Evolutionary conservation across 2,797 vertebrate species (phyloP).

Genomic region (Podargus strigoides): DNA sequence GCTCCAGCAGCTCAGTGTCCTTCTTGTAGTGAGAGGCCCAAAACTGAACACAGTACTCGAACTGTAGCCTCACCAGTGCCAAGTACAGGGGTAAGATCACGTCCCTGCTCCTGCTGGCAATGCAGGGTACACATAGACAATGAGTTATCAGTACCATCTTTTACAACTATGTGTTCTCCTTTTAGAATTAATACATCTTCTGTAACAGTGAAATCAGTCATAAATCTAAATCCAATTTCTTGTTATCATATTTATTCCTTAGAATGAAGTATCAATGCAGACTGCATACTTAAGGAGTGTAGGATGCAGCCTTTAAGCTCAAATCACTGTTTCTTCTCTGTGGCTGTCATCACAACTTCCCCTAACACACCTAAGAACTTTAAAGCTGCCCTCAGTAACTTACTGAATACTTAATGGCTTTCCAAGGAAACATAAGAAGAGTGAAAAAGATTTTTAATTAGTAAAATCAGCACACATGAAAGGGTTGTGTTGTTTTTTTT

Average conservation of each 20-base stretch:
- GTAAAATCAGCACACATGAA: background rate
- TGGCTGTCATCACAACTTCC: background rate
- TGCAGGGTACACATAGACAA: too few relatives aligned
- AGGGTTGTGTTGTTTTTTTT: background rate
- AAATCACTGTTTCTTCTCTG: background rate
- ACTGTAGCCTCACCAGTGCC: too few relatives aligned
- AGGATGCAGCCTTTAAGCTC: background rate
- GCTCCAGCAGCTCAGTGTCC: too few relatives aligned
- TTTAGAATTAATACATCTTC: background rate
- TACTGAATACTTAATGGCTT: background rate
- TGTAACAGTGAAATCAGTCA: background rate
- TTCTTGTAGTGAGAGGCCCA: too few relatives aligned
- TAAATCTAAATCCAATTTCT: background rate
- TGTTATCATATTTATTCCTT: background rate
- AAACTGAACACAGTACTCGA: too few relatives aligned
- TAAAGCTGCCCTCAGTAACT: background rate
- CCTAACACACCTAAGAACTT: background rate
- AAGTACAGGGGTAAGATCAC: too few relatives aligned
- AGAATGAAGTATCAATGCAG: background rate
- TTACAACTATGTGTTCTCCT: background rate
- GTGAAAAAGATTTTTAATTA: background rate
- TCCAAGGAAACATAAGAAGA: background rate
- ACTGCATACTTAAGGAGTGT: fast-evolving
- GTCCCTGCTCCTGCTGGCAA: too few relatives aligned
- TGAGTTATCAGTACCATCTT: background rate